Evolutionary conservation across 2,113 vertebrate genomes (phyloP).

Genomic region (Eubucco bourcierii): DNA sequence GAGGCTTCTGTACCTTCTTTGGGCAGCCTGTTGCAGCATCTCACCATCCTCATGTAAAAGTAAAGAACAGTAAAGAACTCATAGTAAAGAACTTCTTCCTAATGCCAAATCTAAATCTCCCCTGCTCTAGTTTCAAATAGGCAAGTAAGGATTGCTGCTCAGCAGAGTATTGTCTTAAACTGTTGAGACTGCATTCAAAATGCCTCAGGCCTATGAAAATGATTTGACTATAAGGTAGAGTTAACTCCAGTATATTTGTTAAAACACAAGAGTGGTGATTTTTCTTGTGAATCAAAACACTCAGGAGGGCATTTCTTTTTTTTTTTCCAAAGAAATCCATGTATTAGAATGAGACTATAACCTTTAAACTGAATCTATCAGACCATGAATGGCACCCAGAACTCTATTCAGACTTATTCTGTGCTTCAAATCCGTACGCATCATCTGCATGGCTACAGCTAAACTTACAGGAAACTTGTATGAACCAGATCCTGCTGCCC

Average conservation of each 20-base stretch:
- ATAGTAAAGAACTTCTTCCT: too few species aligned
- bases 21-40: too few species aligned
- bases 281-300: not conserved
- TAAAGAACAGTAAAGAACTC: too few species aligned
- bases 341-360: not conserved
- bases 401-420: conserved; percentile 51
- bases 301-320: not conserved
- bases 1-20: too few species aligned
- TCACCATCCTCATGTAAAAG: too few species aligned
- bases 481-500: not conserved
- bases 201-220: not conserved
- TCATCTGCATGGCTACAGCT: conserved; percentile 66
- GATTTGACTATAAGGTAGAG: not conserved
- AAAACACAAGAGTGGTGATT: not conserved
- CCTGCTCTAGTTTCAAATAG: too few species aligned
- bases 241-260: not conserved
- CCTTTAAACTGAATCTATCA: not conserved
- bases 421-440: conserved; percentile 55
- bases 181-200: not conserved
- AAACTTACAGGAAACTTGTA: conserved; percentile 50
- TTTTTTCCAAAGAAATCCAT: not conserved
- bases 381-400: not conserved
- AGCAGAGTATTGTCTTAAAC: not conserved
- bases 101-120: too few species aligned
- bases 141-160: not conserved